Evolutionary conservation across 1,140 invertebrate genomes (phyloP), one percentile per base, ranked within the genome.

Genomic region (Dreissena polymorpha): DNA sequence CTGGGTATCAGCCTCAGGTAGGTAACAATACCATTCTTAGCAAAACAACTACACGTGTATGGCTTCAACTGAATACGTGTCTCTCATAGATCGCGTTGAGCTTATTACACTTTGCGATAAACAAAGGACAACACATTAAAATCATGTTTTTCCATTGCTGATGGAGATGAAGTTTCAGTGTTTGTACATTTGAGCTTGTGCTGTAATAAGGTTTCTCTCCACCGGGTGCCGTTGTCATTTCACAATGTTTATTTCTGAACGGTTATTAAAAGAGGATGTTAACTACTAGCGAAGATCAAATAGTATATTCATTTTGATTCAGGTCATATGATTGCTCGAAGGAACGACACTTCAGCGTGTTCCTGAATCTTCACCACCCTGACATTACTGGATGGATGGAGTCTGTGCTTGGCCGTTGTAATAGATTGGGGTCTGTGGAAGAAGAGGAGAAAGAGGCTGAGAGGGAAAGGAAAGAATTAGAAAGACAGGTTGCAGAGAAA

Each of bases 351-450:
- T 39, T 2, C 25, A 70, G 69, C 21, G 16, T 25, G 53, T 70
- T 16, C 69, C 70, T 39, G 68, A 57, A 16, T 72, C 78, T 14
- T 50, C 50, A 57, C 69, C 78, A 29, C 53, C 55, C 55, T 23
- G 70, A 10, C 57, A 80, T 63, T 57, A 80, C 29, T 57, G 69
- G n/a, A 70, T 80, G 39, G 18, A 25, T 18, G 23, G 64, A 39
- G 2, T 12, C 13, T 16, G 72, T 8, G 64, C 60, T 53, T 70
- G 57, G n/a, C 49, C 69, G 27, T 55, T 80, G 18, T 39, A 72
- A 13, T 18, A 71, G 29, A 68, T 80, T 18, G 70, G 55, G n/a
- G 68, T 63, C 13, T 55, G 69, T 60, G 60, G 69, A 6, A 55
- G 14, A 23, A 16, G 65, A 6, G 21, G 7, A 23, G 21, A 68